phyloP scores from a whole-genome alignment of 2,797 vertebrate species.

The Catharus ustulatus region DNA sequence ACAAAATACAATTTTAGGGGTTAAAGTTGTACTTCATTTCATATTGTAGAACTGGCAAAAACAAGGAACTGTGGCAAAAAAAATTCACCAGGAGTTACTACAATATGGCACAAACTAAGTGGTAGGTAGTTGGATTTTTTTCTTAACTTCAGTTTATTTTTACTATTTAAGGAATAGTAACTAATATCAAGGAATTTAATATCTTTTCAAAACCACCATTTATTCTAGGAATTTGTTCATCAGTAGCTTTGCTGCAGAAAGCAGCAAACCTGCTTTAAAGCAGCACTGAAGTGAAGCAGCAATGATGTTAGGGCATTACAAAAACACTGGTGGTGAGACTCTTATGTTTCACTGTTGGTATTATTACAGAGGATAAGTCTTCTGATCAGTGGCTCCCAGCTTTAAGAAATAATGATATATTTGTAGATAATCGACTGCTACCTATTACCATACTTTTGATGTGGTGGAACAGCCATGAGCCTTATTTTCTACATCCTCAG shows the following conservation, averaged over 20 bases:
- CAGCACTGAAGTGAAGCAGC: neutral
- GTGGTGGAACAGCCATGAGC: neutral
- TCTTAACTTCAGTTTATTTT: neutral
- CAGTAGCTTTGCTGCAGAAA: neutral
- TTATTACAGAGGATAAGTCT: neutral
- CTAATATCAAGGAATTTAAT: neutral
- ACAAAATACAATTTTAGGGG: neutral
- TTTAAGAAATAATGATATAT: slow-evolving; percentile 25
- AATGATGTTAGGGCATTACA: neutral
- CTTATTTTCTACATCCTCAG: slow-evolving; percentile 41
- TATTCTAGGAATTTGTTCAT: neutral
- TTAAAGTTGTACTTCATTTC: neutral
- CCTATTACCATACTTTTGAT: slow-evolving; percentile 56
- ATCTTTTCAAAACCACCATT: neutral
- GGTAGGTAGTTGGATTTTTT: neutral
- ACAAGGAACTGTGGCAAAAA: neutral
- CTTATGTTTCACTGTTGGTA: neutral
- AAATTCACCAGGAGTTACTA: neutral
- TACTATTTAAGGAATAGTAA: neutral
- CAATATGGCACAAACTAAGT: neutral
- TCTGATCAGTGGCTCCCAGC: slow-evolving; percentile 20
- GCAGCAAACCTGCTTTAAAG: neutral
- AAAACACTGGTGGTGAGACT: neutral
- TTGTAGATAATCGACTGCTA: slow-evolving; percentile 35
- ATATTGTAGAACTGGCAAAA: neutral